Percentiles rank a stretch among this genome's conserved stretches.
These are phyloP conservation scores for Nipponia nippon DNA, from an alignment of 2,113 vertebrate species.

Conservation along the genomic window DNA sequence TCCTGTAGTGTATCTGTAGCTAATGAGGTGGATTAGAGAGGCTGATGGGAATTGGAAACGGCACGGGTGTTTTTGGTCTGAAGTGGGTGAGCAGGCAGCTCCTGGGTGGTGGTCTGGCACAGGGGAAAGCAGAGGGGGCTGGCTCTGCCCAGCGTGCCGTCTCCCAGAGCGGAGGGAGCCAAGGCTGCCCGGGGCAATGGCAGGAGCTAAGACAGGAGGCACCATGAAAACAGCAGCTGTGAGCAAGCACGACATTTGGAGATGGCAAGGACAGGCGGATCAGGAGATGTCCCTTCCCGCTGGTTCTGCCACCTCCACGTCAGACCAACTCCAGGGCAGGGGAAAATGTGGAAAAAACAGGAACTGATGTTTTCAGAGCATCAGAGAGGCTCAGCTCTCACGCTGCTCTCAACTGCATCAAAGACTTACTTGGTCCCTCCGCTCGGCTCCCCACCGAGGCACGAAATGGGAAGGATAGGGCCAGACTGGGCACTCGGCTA, in stretches of 20 bases:
- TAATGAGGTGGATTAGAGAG: slow-evolving; percentile 37
- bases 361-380: background rate
- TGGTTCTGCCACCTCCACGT: background rate
- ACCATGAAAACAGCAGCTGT: background rate
- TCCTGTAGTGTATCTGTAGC: slow-evolving; percentile 41
- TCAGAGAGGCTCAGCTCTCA: background rate
- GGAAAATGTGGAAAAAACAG: background rate
- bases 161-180: background rate
- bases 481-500: fast-evolving
- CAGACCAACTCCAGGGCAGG: background rate
- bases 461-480: background rate
- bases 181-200: fast-evolving
- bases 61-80: background rate
- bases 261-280: background rate
- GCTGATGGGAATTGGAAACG: background rate
- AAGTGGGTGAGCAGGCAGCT: background rate
- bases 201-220: background rate
- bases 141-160: fast-evolving
- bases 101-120: fast-evolving
- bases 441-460: background rate
- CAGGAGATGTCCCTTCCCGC: background rate
- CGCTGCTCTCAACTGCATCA: fast-evolving
- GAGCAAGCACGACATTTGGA: background rate
- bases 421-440: background rate
- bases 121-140: background rate